Evolutionary conservation across 2,797 vertebrate species (phyloP), one percentile per base, ranked within the genome.

Genomic region (Argya squamiceps): DNA sequence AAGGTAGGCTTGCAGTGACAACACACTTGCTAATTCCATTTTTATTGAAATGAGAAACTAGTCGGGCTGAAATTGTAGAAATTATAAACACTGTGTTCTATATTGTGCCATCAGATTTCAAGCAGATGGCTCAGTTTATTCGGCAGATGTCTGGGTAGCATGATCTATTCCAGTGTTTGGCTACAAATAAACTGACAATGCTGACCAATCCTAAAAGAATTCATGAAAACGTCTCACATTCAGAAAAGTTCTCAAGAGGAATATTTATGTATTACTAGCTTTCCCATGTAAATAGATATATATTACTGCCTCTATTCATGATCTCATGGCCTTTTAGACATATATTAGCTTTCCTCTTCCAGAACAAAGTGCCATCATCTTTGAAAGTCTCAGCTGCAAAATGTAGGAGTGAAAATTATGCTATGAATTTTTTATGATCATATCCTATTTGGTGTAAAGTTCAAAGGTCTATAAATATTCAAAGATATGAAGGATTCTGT

Each of bases 101-200:
- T 68, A 74, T 56, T 73, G 70, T 79, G 67, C 63, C 74, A 80
- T 85, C 70, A 87, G 37, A 43, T 74, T 91, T 67, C 76, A 87
- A 89, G 84, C 86, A 95, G 95, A 95, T 88, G 91, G 95, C 60
- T 77, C 24, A 24, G 32, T 60, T 84, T 84, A 74, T 80, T 77
- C 60, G 79, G 75, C 84, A 95, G 88, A 91, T 94, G 78, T 88
- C 71, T 0, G 53, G 49, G 68, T 74, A 67, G 75, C 16, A 2
- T 37, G 49, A 85, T 74, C 91, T 89, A 63, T 53, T 81, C 63
- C 60, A 68, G 63, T 74, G 78, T 91, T 79, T 91, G 71, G 73
- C 71, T 77, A 95, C 80, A 94, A 89, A 87, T 74, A 87, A 76
- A 80, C 34, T 32, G 36, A 84, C 3, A 8, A 74, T n/a, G 44